These are phyloP conservation scores for Nyctalus aviator DNA, from an alignment of 2,797 vertebrate genomes.

Conservation along the genomic window DNA sequence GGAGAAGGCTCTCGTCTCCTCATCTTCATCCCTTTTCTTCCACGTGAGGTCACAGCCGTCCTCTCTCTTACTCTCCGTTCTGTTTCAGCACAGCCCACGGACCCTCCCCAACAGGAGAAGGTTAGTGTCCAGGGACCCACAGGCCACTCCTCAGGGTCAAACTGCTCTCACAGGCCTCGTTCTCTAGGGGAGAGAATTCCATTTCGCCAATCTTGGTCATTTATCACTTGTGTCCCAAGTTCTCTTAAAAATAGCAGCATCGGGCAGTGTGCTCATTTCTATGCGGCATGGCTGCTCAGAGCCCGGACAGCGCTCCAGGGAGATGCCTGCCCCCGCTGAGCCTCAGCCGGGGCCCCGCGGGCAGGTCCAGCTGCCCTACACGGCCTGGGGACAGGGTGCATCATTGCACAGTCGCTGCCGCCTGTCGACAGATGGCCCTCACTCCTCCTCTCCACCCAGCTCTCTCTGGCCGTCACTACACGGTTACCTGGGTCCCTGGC, in stretches of 20 bases:
- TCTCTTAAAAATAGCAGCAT: background rate
- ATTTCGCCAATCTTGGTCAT: background rate
- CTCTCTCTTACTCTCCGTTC: background rate
- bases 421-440: too few species aligned
- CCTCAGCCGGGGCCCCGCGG: background rate
- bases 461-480: background rate
- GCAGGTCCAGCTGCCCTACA: background rate
- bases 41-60: background rate
- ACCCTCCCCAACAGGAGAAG: background rate
- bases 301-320: background rate
- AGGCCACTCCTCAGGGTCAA: rapidly evolving
- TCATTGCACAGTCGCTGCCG: too few species aligned
- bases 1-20: background rate
- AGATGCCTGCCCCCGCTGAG: background rate
- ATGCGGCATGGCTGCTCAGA: background rate
- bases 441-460: background rate
- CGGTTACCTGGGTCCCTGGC: too few species aligned
- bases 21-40: background rate
- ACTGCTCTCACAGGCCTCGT: background rate
- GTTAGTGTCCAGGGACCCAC: background rate
- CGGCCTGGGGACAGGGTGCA: rapidly evolving
- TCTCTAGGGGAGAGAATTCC: background rate
- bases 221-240: background rate
- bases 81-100: background rate
- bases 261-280: background rate